Evolutionary conservation across 2,797 vertebrate genomes (phyloP).

Genomic region (Phylloscopus collybita): DNA sequence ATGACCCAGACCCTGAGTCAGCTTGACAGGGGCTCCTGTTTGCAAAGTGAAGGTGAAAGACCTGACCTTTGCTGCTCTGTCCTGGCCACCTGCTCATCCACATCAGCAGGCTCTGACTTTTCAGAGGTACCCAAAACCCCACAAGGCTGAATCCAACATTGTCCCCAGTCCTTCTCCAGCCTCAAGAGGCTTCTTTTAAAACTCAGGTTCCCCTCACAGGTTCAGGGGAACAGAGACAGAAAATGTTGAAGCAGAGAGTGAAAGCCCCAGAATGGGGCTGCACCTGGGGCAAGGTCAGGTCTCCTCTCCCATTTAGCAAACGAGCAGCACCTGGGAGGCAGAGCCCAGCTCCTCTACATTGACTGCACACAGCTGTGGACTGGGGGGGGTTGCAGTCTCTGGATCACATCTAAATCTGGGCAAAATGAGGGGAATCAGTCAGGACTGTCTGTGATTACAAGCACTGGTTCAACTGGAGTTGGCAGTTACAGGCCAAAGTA

Average conservation of each 20-base stretch:
- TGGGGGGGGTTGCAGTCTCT: neutral
- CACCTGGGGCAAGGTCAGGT: neutral
- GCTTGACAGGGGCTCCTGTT: neutral
- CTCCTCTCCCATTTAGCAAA: neutral
- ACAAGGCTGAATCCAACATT: rapidly evolving
- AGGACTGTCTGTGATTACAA: neutral
- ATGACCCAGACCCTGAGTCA: neutral
- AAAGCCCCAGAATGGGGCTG: rapidly evolving
- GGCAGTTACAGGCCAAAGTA: neutral
- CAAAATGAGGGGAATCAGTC: neutral
- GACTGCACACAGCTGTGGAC: neutral
- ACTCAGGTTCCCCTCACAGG: no score
- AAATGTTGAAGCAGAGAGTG: neutral
- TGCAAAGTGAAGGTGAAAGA: neutral
- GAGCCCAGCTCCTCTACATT: neutral
- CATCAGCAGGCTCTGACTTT: neutral
- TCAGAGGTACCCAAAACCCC: neutral
- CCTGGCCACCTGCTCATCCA: neutral
- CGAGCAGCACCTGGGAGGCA: neutral
- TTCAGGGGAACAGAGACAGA: no score
- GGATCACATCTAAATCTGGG: neutral
- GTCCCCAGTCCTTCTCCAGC: rapidly evolving
- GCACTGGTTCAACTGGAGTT: rapidly evolving
- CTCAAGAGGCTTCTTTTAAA: neutral
- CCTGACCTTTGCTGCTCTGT: neutral